A percentile compares a stretch with the other conserved stretches of the same genome.
Evolutionary conservation across 2,113 vertebrate genomes (phyloP).

Genomic region (Caracal caracal): DNA sequence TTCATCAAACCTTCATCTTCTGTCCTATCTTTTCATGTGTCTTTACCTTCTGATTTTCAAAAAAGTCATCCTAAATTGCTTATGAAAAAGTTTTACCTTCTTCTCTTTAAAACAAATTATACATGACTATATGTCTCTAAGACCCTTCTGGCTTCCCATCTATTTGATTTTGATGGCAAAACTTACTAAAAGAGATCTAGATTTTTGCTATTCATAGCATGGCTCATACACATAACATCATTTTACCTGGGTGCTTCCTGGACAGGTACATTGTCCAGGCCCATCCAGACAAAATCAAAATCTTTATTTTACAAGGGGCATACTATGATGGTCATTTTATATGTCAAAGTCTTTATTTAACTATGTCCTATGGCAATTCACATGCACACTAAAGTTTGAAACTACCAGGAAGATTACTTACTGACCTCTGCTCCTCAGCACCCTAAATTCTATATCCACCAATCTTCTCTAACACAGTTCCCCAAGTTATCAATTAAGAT

Average conservation of each 20-base stretch:
- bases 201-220: neutral
- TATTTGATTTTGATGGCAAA: neutral
- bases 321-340: no score
- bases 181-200: neutral
- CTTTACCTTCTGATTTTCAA: neutral
- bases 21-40: neutral
- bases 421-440: neutral
- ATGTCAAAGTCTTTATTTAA: neutral
- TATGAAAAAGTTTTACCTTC: neutral
- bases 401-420: neutral
- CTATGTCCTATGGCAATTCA: neutral
- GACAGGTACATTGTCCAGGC: neutral
- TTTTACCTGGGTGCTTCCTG: neutral
- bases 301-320: neutral
- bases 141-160: neutral
- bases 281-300: neutral
- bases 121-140: neutral
- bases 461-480: neutral
- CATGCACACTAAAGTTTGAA: neutral
- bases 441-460: neutral
- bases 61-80: neutral
- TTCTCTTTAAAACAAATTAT: neutral
- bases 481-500: neutral
- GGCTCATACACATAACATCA: neutral
- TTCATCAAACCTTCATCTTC: neutral